A percentile compares a stretch with the other conserved stretches of the same genome.
Conservation (phyloP, 2,797 vertebrate species). For the Tapirus indicus region DNA sequence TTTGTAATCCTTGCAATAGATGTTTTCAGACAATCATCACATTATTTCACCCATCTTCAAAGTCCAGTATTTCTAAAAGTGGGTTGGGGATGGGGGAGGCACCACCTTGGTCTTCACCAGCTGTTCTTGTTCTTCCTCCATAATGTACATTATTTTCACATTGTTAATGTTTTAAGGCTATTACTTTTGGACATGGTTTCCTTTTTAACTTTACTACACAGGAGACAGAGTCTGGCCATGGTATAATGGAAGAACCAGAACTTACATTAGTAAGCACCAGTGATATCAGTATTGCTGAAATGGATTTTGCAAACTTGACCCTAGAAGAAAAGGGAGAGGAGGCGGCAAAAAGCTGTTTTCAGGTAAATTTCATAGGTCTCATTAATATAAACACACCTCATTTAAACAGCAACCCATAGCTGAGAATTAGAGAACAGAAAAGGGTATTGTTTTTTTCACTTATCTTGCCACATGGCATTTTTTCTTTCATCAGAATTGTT, state of each 20-base stretch:
- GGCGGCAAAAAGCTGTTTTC: not conserved
- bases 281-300: conserved; percentile 89
- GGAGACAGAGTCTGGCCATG: conserved; percentile 88
- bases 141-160: not conserved
- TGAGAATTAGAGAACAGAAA: not conserved
- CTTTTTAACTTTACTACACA: conserved; percentile 77
- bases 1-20: not conserved
- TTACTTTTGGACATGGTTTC: not conserved
- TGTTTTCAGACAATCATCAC: not conserved
- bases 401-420: not conserved
- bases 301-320: conserved; percentile 78
- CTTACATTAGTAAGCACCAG: conserved; percentile 92
- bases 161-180: not conserved
- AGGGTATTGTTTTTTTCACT: not conserved
- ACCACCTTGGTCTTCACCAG: not conserved
- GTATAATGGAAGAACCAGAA: conserved; percentile 96
- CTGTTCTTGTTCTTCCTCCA: not conserved
- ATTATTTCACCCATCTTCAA: not conserved
- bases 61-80: not conserved
- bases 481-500: not conserved
- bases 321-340: conserved; percentile 74
- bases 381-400: not conserved
- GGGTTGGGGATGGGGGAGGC: not conserved
- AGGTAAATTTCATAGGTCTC: conserved; percentile 79
- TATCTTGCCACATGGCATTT: not conserved